Base-by-base conservation (phyloP, 1,140 invertebrate species). In the Hyles euphorbiae region DNA sequence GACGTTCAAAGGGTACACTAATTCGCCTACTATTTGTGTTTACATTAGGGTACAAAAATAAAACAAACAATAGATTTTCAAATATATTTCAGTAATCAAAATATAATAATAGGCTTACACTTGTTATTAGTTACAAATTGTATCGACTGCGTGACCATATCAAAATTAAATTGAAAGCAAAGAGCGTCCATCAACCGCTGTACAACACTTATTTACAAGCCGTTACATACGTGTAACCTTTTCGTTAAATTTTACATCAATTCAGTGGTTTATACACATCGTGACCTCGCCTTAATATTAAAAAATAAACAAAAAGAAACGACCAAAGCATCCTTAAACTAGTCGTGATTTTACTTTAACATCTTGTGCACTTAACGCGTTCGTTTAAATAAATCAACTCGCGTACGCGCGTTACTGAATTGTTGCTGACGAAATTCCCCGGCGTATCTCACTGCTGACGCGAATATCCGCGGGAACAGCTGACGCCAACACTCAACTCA, bases 51-150 rank as follows among this genome's bases (percentile, higher is more conserved):
- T n/a, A 48, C n/a, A n/a, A 22, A 48, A 48, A 11, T 11, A 48
- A 48, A 48, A n/a, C 2, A 48, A 48, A 5, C 46, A 48, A 8
- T 63, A 76, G 71, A 74, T 81, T 83, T 88, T 86, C 74, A 86
- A 88, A 85, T 85, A 85, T 85, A 88, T 88, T 86, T 88, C 83
- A 85, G 85, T 88, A 88, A 85, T 86, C 83, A 87, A 88, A 88
- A 88, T 88, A 88, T 88, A 88, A 88, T 86, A 86, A 87, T 88
- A 87, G 85, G 85, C 83, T 88, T 88, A 88, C 74, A 86, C 67
- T 40, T 40, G 60, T 81, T 87, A 88, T 70, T 85, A 88, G 85
- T 88, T 85, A 88, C 79, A 83, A 79, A 78, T 86, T 78, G 83
- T 87, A 85, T 84, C 74, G 74, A 47, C 46, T 9, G 54, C 57